phyloP scores from a whole-genome alignment of 2,113 vertebrate species.

The Salvelinus sp. region DNA sequence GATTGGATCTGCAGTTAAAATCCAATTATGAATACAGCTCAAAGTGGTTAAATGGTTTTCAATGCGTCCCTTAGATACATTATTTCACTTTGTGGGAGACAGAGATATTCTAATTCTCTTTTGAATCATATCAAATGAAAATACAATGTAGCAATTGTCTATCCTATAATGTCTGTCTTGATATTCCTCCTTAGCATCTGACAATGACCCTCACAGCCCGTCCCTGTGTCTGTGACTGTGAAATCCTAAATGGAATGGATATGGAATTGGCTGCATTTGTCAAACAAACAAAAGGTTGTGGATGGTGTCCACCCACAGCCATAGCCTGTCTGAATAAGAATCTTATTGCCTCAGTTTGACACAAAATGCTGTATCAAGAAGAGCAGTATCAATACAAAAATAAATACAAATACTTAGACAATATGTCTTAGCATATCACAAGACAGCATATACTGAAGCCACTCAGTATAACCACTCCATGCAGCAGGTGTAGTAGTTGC shows the following conservation, averaged over 20 bases:
- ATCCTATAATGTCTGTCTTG: constrained; percentile 57
- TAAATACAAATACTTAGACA: too few species aligned
- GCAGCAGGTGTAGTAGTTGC: too few species aligned
- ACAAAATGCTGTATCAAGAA: background rate
- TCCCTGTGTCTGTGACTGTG: constrained; percentile 17
- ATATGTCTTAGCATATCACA: too few species aligned
- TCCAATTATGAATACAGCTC: constrained; percentile 65
- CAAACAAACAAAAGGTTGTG: constrained; percentile 17
- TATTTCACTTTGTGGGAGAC: constrained; percentile 61
- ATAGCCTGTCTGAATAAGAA: background rate
- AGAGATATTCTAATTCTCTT: constrained; percentile 66
- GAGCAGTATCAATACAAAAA: too few species aligned
- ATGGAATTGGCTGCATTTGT: background rate
- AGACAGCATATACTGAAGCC: too few species aligned
- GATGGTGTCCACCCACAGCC: background rate
- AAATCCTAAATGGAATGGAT: constrained; percentile 12
- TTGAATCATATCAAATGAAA: constrained; percentile 39
- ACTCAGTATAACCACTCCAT: too few species aligned
- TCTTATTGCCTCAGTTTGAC: background rate
- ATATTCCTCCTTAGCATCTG: constrained; percentile 57
- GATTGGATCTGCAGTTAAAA: constrained; percentile 63
- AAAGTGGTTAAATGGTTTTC: constrained; percentile 64
- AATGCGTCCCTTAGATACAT: constrained; percentile 57
- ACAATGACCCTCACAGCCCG: constrained; percentile 41
- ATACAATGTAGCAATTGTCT: constrained; percentile 49